Evolutionary conservation across 92 coral and sea anemone genomes (phyloP).

Genomic region (Galaxea fascicularis): DNA sequence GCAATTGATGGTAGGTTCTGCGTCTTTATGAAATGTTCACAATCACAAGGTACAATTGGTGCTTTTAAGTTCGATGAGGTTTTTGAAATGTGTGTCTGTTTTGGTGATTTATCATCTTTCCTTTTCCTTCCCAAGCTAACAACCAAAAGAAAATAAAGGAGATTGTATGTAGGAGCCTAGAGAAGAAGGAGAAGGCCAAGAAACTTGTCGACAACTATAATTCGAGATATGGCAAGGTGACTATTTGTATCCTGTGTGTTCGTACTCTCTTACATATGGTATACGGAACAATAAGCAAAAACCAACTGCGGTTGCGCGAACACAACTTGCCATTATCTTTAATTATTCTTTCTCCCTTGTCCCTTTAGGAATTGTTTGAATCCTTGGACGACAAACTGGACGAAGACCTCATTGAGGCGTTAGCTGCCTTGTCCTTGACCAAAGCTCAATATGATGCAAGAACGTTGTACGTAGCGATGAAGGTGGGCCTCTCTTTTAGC

Average conservation of each 20-base stretch:
- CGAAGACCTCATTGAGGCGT: conserved; percentile 74
- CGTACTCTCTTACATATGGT: background rate
- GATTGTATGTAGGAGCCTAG: conserved; percentile 59
- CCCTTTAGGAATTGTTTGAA: conserved; percentile 79
- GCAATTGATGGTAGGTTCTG: conserved; percentile 65
- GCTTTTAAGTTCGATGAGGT: background rate
- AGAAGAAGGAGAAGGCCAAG: conserved; percentile 63
- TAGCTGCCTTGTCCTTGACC: conserved; percentile 67
- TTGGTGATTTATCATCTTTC: background rate
- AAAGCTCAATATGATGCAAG: conserved; percentile 67
- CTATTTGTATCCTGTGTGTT: background rate
- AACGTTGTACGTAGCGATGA: conserved; percentile 79
- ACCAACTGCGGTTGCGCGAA: too few relatives aligned
- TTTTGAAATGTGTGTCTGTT: background rate
- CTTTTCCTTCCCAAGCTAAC: conserved; percentile 32
- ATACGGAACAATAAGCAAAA: background rate
- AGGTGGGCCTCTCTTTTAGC: conserved; percentile 58
- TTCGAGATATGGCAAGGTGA: conserved; percentile 70
- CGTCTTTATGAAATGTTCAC: background rate
- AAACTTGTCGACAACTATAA: conserved; percentile 78
- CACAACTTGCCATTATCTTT: background rate
- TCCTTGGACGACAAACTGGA: conserved; percentile 74
- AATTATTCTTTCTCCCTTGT: background rate
- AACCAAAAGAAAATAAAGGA: conserved; percentile 73
- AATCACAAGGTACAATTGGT: background rate